Evolutionary conservation across 2,797 vertebrate genomes (phyloP).

Genomic region (Oreonectes daqikongensis): DNA sequence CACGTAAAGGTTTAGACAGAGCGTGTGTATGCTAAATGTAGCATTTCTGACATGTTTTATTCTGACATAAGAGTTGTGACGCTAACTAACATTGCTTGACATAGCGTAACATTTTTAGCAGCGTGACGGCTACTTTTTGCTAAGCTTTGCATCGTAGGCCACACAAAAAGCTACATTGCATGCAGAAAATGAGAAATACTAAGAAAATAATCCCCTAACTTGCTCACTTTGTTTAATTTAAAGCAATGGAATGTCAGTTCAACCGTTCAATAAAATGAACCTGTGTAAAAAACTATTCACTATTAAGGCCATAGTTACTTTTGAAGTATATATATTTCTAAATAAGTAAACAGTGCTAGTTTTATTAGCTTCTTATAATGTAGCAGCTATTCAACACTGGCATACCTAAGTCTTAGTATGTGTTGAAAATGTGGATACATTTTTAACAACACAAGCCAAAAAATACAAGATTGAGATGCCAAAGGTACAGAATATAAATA

Average conservation of each 20-base stretch:
- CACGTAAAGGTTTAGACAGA: constrained; percentile 17
- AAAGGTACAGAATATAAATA: not conserved
- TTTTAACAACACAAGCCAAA: not conserved
- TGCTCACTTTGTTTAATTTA: not conserved
- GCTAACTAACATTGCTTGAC: not conserved
- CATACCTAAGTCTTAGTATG: not conserved
- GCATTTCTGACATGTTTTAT: constrained; percentile 2
- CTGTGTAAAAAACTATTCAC: too few relatives aligned
- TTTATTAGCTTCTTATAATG: not conserved
- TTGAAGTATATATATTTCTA: not conserved
- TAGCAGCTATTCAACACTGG: not conserved
- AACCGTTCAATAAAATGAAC: not conserved
- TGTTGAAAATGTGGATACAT: not conserved
- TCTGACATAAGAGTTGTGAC: not conserved
- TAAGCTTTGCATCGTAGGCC: not conserved
- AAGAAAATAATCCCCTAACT: not conserved
- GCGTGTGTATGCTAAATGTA: constrained; percentile 5
- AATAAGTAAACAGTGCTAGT: not conserved
- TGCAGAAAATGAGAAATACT: not conserved
- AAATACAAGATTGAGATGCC: not conserved
- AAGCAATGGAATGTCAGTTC: not conserved
- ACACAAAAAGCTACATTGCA: not conserved
- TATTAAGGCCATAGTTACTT: too few relatives aligned
- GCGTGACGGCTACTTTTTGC: not conserved
- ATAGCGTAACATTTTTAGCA: not conserved